Conservation (phyloP, 2,888 invertebrate species). For the Onthophagus sagittarius region DNA sequence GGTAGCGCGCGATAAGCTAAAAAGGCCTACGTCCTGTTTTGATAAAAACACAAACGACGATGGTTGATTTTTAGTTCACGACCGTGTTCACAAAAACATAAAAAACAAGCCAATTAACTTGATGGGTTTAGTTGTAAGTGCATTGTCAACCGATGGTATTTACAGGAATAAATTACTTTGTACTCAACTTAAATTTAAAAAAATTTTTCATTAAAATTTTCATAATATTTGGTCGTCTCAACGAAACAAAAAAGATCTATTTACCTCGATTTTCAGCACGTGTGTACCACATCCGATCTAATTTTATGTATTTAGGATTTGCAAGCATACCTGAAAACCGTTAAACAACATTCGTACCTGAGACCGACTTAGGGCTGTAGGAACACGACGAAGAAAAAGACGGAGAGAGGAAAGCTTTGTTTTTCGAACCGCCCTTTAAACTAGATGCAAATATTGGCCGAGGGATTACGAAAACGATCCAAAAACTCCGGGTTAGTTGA, state of each 20-base stretch:
- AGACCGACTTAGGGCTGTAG: too few relatives aligned
- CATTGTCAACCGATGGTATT: not conserved
- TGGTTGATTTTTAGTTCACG: not conserved
- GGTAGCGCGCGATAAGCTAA: slow-evolving; percentile 1
- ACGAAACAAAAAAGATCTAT: not conserved
- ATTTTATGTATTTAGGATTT: slow-evolving; percentile 12
- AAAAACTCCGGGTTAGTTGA: not conserved
- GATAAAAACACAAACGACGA: not conserved
- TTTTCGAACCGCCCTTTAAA: not conserved
- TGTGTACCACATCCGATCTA: slow-evolving; percentile 1
- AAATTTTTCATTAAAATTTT: too few relatives aligned
- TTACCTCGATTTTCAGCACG: slow-evolving; percentile 2
- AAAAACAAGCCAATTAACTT: not conserved
- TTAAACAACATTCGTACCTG: too few relatives aligned
- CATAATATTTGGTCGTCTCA: too few relatives aligned
- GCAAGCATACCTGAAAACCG: not conserved
- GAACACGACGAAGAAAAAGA: not conserved
- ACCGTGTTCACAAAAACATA: not conserved
- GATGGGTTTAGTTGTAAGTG: not conserved
- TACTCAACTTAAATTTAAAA: too few relatives aligned
- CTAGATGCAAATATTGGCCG: slow-evolving; percentile 7
- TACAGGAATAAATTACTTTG: not conserved
- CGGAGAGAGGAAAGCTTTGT: not conserved
- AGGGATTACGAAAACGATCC: slow-evolving; percentile 9
- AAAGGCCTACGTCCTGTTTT: slow-evolving; percentile 10